Evolutionary conservation across 2,888 invertebrate species (phyloP).

Genomic region (Drosophila paranaensis): DNA sequence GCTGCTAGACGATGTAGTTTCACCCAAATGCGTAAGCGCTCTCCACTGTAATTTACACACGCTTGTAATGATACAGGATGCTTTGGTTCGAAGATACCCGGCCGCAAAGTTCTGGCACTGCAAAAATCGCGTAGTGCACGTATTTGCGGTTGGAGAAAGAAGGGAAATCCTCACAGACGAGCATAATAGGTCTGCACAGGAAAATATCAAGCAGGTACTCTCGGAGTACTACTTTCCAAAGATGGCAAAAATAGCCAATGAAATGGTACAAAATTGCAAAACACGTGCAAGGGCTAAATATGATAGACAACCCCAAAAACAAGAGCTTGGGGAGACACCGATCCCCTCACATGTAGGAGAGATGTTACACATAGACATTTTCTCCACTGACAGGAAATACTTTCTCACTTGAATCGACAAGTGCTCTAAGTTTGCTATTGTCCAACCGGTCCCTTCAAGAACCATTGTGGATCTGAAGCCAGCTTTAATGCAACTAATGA

Average conservation of each 20-base stretch:
- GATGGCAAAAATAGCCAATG: constrained; percentile 17
- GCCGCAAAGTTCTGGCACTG: constrained; percentile 11
- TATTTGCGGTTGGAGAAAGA: constrained; percentile 8
- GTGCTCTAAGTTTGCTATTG: constrained; percentile 9
- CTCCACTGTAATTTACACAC: constrained; percentile 14
- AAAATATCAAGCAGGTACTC: constrained; percentile 21
- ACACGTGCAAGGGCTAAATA: too few species aligned
- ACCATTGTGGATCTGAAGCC: too few species aligned
- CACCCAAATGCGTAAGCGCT: constrained; percentile 11
- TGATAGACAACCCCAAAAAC: background rate
- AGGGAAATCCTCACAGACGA: constrained; percentile 8
- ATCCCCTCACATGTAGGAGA: constrained; percentile 18
- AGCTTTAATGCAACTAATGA: too few species aligned
- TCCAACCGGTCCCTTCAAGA: constrained; percentile 12
- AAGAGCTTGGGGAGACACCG: constrained; percentile 12
- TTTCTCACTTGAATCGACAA: background rate
- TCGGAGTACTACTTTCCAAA: constrained; percentile 20
- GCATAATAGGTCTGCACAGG: constrained; percentile 18
- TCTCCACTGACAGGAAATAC: too few species aligned
- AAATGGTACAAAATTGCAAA: too few species aligned
- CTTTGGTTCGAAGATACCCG: constrained; percentile 9
- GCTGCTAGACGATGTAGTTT: constrained; percentile 4
- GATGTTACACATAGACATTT: constrained; percentile 19
- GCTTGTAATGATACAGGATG: constrained; percentile 10
- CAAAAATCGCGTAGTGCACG: constrained; percentile 1